Conservation (phyloP, 2,888 invertebrate species). For the Xestia sexstrigata region DNA sequence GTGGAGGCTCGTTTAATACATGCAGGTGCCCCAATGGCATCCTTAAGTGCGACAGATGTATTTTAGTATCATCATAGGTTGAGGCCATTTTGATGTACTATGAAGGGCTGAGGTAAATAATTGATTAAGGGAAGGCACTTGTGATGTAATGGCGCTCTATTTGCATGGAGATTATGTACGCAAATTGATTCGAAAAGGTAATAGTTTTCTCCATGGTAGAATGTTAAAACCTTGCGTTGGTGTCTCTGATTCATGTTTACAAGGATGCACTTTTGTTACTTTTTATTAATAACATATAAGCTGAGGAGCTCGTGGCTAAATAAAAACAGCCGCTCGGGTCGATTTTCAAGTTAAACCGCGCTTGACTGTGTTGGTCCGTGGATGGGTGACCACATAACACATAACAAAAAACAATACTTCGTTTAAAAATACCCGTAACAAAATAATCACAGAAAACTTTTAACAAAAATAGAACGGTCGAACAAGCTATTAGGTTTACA, state of each 20-base stretch:
- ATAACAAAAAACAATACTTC: not conserved
- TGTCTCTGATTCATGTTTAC: not conserved
- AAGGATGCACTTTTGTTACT: too few relatives aligned
- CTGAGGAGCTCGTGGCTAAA: too few relatives aligned
- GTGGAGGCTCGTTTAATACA: not conserved
- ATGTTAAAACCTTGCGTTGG: not conserved
- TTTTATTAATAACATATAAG: too few relatives aligned
- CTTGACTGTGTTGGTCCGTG: too few relatives aligned
- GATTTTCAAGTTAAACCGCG: too few relatives aligned
- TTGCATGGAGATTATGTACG: not conserved
- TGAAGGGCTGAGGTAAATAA: conserved; percentile 11
- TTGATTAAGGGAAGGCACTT: not conserved
- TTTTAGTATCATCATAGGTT: not conserved
- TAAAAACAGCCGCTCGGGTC: too few relatives aligned
- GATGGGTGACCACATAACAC: too few relatives aligned
- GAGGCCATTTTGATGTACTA: conserved; percentile 9
- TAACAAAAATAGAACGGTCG: conserved; percentile 18
- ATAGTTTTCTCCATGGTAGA: too few relatives aligned
- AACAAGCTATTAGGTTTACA: too few relatives aligned
- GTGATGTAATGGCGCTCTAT: not conserved
- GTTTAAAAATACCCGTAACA: not conserved
- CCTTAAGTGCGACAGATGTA: conserved; percentile 23
- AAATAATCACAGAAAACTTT: not conserved
- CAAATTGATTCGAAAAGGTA: not conserved
- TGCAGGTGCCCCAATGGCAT: not conserved